Conservation (phyloP, 2,113 vertebrate genomes). For the Sphyrna mokarran region DNA sequence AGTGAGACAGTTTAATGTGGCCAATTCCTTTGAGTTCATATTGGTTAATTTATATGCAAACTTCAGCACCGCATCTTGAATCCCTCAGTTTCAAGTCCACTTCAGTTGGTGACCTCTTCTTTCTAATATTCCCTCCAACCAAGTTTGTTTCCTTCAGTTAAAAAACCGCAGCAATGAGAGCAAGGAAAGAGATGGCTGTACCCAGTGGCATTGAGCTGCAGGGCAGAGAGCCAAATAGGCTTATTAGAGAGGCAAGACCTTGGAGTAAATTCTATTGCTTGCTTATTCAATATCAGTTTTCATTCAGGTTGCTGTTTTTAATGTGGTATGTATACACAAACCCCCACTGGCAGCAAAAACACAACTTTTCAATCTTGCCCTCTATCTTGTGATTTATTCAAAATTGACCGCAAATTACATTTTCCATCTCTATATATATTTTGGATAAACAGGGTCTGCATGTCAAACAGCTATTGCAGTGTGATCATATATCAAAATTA, state of each 20-base stretch:
- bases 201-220: neutral
- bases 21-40: neutral
- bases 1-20: neutral
- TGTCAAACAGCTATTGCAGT: neutral
- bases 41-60: too few relatives aligned
- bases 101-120: neutral
- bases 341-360: neutral
- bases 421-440: neutral
- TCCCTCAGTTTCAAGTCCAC: neutral
- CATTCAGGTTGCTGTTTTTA: neutral
- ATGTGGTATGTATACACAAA: neutral
- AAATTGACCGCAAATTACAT: neutral
- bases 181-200: neutral
- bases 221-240: neutral
- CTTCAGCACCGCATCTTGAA: neutral
- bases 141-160: neutral
- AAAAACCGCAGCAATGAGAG: neutral
- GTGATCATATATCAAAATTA: neutral
- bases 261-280: neutral
- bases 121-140: neutral
- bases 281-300: neutral
- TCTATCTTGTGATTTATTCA: neutral
- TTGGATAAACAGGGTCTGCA: neutral
- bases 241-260: neutral
- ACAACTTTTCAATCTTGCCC: neutral